Base-by-base conservation (phyloP, 2,797 vertebrate species). In the Decapterus maruadsi region DNA sequence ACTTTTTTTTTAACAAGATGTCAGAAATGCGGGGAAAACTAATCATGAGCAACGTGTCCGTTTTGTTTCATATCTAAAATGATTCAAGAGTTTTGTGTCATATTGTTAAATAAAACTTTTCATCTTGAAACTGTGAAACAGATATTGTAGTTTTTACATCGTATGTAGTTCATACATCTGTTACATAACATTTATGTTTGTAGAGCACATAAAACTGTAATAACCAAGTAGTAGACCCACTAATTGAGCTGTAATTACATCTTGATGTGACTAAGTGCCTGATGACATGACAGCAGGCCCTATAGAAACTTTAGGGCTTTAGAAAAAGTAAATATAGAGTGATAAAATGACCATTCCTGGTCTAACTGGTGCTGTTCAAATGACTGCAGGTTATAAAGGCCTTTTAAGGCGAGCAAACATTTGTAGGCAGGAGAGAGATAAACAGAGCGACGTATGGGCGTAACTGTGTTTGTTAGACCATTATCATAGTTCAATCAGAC, bases 21-120 rank as follows among this genome's bases (percentile, higher is more conserved):
- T 89, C 79, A 72, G 51, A 84, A 76, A 81, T 29, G 1, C 20
- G 19, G 48, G 55, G 46, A 26, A 51, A 75, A 45, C 26, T 17
- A 72, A 77, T 66, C 38, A 57, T 75, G 53, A 85, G 22, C 45
- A 68, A 42, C 67, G 73, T 85, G 83, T 92, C 82, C 11, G 8
- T 86, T 89, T 92, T 88, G 79, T 90, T 93, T 91, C 72, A 87
- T 89, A 89, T 90, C 67, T 88, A 54, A 82, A 66, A 72, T 64
- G 50, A 83, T 76, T 86, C 65, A 85, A 85, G 26, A 68, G 84
- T 75, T 85, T 78, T 93, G 86, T 94, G 86, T 83, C 60, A 75
- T 75, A 75, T 80, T 90, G 83, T 87, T 85, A 46, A 90, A 92
- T 91, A 92, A 93, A 92, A 73, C 40, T 65, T 87, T 83, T 80